phyloP scores from a whole-genome alignment of 2,888 invertebrate genomes.

The Pterostichus niger region DNA sequence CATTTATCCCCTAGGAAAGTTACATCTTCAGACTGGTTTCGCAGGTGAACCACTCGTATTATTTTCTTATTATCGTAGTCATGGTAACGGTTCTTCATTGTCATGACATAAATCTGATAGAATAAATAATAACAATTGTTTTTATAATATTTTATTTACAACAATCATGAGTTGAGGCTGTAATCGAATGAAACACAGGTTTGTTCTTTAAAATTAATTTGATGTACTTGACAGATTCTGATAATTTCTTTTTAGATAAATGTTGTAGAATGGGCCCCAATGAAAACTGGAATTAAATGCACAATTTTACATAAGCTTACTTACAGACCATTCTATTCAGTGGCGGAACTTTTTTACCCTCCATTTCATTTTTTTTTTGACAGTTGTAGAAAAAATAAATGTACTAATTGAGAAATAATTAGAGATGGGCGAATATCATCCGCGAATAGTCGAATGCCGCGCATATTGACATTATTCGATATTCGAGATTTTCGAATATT shows the following conservation, averaged over 20 bases:
- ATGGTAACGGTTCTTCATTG: constrained; percentile 14
- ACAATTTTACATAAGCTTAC: neutral
- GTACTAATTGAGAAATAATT: no score
- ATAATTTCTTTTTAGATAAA: constrained; percentile 51
- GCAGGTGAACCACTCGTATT: constrained; percentile 18
- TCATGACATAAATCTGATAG: no score
- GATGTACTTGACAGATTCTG: constrained; percentile 56
- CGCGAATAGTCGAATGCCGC: no score
- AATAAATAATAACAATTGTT: no score
- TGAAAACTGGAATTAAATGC: constrained; percentile 37
- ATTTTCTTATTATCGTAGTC: neutral
- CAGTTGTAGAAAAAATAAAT: no score
- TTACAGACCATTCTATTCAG: no score
- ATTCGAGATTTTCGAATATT: no score
- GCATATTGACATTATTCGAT: no score
- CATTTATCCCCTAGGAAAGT: constrained; percentile 24
- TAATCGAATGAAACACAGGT: constrained; percentile 20
- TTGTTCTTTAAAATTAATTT: constrained; percentile 57
- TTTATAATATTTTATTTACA: neutral
- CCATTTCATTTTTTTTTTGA: no score
- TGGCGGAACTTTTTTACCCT: no score
- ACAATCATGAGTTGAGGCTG: neutral
- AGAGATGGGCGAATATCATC: no score
- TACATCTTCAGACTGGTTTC: constrained; percentile 32
- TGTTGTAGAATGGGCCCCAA: constrained; percentile 60